Conservation (phyloP, 1,140 invertebrate species). For the Panagrolaimus sp. region DNA sequence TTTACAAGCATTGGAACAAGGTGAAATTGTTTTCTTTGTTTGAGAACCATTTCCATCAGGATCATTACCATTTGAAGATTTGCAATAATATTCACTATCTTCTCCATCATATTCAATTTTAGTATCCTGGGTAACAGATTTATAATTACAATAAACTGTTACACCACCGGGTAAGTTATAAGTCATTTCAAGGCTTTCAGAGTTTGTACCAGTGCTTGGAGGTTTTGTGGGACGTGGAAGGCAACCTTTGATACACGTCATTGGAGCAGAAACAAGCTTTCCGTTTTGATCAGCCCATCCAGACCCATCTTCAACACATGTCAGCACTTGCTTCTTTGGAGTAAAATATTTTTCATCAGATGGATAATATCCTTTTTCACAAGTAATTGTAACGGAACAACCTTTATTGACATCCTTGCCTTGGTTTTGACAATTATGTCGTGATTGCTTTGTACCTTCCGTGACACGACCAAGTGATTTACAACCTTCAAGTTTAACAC, state of each 20-base stretch:
- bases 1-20: conserved; percentile 2
- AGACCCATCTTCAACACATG: background rate
- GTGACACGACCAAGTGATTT: background rate
- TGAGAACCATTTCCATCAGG: background rate
- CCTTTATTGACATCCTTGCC: background rate
- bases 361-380: background rate
- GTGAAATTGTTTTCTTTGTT: background rate
- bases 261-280: background rate
- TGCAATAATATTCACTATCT: background rate
- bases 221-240: background rate
- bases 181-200: background rate
- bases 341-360: background rate
- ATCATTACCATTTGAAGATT: background rate
- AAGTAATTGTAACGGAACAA: background rate
- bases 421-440: background rate
- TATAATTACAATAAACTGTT: background rate
- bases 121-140: background rate
- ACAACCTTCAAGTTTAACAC: background rate
- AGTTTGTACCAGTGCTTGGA: background rate
- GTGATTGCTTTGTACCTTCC: background rate
- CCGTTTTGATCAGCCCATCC: background rate
- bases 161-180: background rate
- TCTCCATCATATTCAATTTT: background rate
- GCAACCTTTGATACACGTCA: conserved; percentile 10
- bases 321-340: background rate